Conservation (phyloP, 2,888 invertebrate species). For the Sminthurides aquaticus region DNA sequence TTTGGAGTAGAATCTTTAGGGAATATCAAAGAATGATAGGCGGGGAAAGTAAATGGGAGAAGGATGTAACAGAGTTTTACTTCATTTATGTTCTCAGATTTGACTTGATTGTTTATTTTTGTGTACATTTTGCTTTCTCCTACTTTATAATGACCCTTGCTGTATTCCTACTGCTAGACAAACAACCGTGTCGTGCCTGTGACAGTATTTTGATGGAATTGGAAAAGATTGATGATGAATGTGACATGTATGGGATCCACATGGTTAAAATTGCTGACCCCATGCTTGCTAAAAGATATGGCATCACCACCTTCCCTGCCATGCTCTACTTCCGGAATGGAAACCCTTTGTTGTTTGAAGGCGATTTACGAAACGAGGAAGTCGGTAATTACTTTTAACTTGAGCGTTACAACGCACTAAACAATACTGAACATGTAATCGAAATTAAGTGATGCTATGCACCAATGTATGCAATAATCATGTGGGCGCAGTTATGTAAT, state of each 20-base stretch:
- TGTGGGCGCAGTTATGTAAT: background rate
- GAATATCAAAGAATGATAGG: no score
- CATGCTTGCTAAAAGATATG: slow-evolving; percentile 65
- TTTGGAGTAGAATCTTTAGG: no score
- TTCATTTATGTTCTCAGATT: no score
- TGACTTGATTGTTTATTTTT: no score
- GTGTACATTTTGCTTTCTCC: no score
- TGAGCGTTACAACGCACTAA: slow-evolving; percentile 12
- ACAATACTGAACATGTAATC: no score
- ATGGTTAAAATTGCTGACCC: slow-evolving; percentile 89
- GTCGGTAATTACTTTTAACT: slow-evolving; percentile 26
- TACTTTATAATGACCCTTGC: no score
- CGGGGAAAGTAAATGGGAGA: no score
- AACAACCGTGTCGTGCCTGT: slow-evolving; percentile 84
- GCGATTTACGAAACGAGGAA: slow-evolving; percentile 45
- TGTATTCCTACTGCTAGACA: no score
- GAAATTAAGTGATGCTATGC: no score
- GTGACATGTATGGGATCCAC: slow-evolving; percentile 85
- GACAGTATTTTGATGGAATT: slow-evolving; percentile 80
- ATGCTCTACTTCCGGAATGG: slow-evolving; percentile 63
- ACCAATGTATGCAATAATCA: background rate
- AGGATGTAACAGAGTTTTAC: no score
- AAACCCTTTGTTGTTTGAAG: slow-evolving; percentile 76
- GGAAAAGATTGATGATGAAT: slow-evolving; percentile 59
- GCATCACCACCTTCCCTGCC: slow-evolving; percentile 84